These are phyloP conservation scores for Alouatta palliata DNA, from an alignment of 2,113 vertebrate species.

Conservation along the genomic window DNA sequence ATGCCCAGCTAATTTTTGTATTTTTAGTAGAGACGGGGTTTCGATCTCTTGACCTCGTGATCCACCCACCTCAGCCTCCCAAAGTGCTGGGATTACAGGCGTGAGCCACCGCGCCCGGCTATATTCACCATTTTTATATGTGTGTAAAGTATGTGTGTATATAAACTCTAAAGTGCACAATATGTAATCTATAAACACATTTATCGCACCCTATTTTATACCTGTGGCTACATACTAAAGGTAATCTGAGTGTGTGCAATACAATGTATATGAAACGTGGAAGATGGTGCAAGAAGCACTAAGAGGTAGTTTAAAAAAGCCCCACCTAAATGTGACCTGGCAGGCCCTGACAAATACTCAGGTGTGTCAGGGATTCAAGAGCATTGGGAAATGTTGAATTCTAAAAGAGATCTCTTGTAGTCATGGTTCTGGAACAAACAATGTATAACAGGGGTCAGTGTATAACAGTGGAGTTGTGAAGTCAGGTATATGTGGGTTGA, in stretches of 20 bases:
- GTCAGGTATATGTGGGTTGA: neutral
- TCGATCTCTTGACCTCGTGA: too few species aligned
- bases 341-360: slow-evolving; percentile 20
- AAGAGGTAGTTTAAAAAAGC: slow-evolving; percentile 16
- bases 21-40: too few species aligned
- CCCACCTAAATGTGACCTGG: slow-evolving; percentile 26
- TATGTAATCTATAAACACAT: neutral
- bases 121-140: neutral
- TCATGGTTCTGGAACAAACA: neutral
- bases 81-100: too few species aligned
- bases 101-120: too few species aligned
- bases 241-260: neutral
- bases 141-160: slow-evolving; percentile 14
- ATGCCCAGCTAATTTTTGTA: too few species aligned
- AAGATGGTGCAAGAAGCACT: neutral
- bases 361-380: neutral
- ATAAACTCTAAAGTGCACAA: slow-evolving; percentile 14
- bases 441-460: neutral
- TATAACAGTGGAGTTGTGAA: neutral
- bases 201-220: slow-evolving; percentile 34
- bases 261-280: slow-evolving; percentile 28
- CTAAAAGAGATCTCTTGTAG: neutral
- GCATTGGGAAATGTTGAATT: neutral
- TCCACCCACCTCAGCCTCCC: too few species aligned
- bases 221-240: neutral